Evolutionary conservation across 2,888 invertebrate species (phyloP).

Genomic region (Nowickia ferox): DNA sequence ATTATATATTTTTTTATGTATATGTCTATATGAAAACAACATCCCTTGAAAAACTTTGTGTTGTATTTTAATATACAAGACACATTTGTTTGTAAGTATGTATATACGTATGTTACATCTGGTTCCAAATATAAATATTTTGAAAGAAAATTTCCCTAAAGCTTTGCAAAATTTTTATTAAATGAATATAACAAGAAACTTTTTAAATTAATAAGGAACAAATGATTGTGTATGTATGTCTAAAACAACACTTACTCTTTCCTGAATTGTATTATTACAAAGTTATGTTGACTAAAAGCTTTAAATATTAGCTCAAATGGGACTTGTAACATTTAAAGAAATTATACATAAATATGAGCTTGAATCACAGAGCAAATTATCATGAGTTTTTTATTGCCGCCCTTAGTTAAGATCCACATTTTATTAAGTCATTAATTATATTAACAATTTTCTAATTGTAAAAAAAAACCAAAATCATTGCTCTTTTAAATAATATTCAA

Average conservation of each 20-base stretch:
- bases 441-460: no score
- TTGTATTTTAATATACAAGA: background rate
- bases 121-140: background rate
- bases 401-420: no score
- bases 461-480: no score
- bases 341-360: no score
- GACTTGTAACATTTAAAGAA: no score
- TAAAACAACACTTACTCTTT: background rate
- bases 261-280: no score
- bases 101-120: background rate
- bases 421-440: no score
- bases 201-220: background rate
- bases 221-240: background rate
- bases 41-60: slow-evolving; percentile 8
- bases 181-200: background rate
- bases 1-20: slow-evolving; percentile 1
- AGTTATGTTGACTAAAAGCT: no score
- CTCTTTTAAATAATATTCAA: no score
- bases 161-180: slow-evolving; percentile 5
- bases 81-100: background rate
- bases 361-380: no score
- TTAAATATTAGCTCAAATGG: no score
- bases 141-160: background rate
- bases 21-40: background rate
- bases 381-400: no score